Percentiles rank a stretch among this genome's conserved stretches.
phyloP scores from a whole-genome alignment of 2,888 invertebrate genomes.

The Acanthococcus lagerstroemiae region DNA sequence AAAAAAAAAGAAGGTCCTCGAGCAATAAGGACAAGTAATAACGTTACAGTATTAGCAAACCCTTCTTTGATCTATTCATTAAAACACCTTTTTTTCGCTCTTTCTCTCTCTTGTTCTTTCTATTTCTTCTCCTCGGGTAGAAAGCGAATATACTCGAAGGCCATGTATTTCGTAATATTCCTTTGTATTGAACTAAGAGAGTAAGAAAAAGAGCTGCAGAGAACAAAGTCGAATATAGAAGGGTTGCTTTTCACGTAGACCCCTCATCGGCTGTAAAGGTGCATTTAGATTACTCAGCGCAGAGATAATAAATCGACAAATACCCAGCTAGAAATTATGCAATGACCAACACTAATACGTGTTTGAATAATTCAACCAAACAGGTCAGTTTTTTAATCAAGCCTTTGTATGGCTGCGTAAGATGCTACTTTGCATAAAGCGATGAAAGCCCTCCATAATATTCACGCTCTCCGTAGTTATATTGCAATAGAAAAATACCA shows the following conservation, averaged over 20 bases:
- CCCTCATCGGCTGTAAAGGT: no score
- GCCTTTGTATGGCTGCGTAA: no score
- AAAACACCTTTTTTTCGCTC: constrained; percentile 4
- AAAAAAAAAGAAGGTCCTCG: not conserved
- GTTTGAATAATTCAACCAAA: constrained; percentile 2
- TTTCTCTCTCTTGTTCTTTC: not conserved
- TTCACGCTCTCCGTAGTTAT: no score
- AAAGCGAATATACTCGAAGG: not conserved
- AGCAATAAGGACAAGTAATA: not conserved
- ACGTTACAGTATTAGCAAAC: constrained; percentile 20
- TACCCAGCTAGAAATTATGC: constrained; percentile 9
- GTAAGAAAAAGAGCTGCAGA: not conserved
- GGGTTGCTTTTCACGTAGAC: no score
- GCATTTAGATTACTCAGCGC: not conserved
- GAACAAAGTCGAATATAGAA: no score
- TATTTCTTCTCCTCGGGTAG: no score
- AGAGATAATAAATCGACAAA: constrained; percentile 8
- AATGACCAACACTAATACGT: constrained; percentile 16
- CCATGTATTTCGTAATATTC: no score
- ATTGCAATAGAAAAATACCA: no score
- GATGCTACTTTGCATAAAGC: no score
- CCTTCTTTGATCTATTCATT: constrained; percentile 10
- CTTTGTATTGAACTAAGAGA: not conserved
- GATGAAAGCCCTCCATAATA: no score
- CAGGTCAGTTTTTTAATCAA: constrained; percentile 2